These are phyloP conservation scores for Drosophila fungiperda DNA, from an alignment of 2,888 invertebrate genomes.

Conservation along the genomic window DNA sequence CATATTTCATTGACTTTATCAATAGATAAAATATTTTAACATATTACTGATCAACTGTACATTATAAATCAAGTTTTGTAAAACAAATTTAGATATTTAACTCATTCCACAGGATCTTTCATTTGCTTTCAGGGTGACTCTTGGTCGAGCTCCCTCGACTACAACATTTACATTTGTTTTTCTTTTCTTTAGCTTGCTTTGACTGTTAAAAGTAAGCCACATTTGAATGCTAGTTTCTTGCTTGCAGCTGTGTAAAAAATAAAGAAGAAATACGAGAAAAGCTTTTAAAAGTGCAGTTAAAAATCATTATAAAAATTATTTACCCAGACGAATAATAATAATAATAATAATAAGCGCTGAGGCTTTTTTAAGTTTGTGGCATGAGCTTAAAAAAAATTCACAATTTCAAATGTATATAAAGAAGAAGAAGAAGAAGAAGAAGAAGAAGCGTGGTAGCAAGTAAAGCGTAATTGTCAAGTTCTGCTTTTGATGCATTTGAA, in stretches of 20 bases:
- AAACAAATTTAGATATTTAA: background rate
- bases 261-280: slow-evolving; percentile 27
- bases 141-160: background rate
- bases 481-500: slow-evolving; percentile 18
- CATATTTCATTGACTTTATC: background rate
- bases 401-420: background rate
- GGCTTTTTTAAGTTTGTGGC: background rate
- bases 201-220: slow-evolving; percentile 30
- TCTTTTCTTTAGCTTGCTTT: slow-evolving; percentile 1
- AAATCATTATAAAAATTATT: slow-evolving; percentile 53
- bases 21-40: background rate
- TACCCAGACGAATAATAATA: slow-evolving; percentile 3
- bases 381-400: background rate
- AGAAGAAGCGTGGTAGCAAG: slow-evolving; percentile 3
- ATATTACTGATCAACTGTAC: background rate
- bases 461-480: slow-evolving; percentile 7
- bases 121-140: background rate
- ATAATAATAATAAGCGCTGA: background rate
- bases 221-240: slow-evolving; percentile 43
- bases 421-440: background rate
- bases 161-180: background rate
- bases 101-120: background rate
- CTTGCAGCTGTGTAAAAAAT: slow-evolving; percentile 27
- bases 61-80: background rate
- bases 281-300: slow-evolving; percentile 13